Conservation (phyloP, 2,797 vertebrate genomes). For the Valencia hispanica region DNA sequence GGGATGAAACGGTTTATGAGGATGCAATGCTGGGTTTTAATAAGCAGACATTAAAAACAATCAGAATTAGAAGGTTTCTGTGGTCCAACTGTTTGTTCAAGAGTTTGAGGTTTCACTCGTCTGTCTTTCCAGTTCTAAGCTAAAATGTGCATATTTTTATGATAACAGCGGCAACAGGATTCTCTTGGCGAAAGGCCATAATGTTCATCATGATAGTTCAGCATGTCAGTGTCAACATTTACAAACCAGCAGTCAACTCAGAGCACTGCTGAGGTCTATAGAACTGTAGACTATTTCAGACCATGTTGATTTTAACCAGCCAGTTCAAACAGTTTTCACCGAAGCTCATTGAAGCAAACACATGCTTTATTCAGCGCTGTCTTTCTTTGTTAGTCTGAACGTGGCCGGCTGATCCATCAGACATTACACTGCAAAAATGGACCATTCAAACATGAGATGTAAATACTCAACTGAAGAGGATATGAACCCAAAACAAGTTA, state of each 20-base stretch:
- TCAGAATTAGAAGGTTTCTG: not conserved
- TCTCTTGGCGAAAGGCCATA: not conserved
- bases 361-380: not conserved
- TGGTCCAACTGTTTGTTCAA: not conserved
- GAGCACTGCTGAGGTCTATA: not conserved
- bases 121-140: not conserved
- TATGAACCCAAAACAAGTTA: not conserved
- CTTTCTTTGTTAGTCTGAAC: not conserved
- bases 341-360: not conserved
- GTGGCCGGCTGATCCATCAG: not conserved
- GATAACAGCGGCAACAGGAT: not conserved
- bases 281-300: not conserved
- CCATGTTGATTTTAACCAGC: not conserved
- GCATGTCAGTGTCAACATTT: conserved; percentile 5
- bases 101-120: not conserved
- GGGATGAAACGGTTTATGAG: not conserved
- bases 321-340: not conserved
- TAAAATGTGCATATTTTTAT: not conserved
- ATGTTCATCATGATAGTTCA: not conserved
- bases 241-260: not conserved
- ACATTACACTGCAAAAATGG: not conserved
- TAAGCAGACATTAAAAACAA: not conserved
- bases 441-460: not conserved
- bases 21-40: not conserved
- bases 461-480: not conserved